Conservation (phyloP, 1,140 invertebrate genomes). For the Dinoponera quadriceps region DNA sequence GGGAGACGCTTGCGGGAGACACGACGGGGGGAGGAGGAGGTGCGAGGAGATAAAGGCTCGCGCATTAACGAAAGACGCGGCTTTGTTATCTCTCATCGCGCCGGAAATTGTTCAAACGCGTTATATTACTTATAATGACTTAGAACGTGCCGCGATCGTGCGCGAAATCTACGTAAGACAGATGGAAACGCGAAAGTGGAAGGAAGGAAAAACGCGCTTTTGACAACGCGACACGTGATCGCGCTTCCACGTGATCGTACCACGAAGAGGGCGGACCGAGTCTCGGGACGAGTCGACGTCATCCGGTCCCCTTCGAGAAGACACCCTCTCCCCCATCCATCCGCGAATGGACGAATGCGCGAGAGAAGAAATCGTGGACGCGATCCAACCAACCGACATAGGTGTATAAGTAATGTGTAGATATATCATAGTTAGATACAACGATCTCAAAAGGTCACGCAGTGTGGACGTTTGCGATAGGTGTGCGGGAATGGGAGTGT, state of each 20-base stretch:
- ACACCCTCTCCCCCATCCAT: conserved; percentile 43
- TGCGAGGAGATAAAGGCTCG: conserved; percentile 1
- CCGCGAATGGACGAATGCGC: conserved; percentile 22
- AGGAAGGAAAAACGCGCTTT: too few relatives aligned
- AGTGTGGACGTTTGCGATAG: conserved; percentile 70
- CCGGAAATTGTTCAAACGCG: conserved; percentile 69
- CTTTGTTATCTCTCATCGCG: conserved; percentile 76
- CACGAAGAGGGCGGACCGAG: too few relatives aligned
- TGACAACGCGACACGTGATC: too few relatives aligned
- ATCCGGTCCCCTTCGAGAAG: not conserved
- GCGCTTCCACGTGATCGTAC: too few relatives aligned
- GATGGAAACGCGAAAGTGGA: not conserved
- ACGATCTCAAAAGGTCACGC: conserved; percentile 84
- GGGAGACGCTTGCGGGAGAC: conserved; percentile 14
- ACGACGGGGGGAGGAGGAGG: conserved; percentile 63
- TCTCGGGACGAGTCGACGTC: too few relatives aligned
- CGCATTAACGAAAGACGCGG: conserved; percentile 19
- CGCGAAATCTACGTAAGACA: conserved; percentile 15
- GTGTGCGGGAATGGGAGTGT: conserved; percentile 59
- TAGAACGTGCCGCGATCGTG: conserved; percentile 11
- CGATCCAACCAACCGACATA: conserved; percentile 71
- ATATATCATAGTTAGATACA: conserved; percentile 85
- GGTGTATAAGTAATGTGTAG: conserved; percentile 83
- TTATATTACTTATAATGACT: conserved; percentile 13
- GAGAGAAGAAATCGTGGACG: conserved; percentile 18